Evolutionary conservation across 2,797 vertebrate genomes (phyloP).

Genomic region (Scolopax rusticola): DNA sequence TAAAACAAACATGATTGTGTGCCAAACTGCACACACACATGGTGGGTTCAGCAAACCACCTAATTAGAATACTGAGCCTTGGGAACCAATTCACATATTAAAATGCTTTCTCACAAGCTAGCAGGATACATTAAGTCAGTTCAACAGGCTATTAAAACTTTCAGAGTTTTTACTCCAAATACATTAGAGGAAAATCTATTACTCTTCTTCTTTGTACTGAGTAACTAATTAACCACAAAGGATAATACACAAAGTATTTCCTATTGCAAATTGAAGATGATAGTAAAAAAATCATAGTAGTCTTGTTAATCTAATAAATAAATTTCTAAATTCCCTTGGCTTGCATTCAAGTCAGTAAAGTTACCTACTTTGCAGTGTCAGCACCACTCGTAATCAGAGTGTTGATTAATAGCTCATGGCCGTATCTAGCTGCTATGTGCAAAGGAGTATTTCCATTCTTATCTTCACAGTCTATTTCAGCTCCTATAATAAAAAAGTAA

Average conservation of each 20-base stretch:
- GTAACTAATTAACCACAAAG: neutral
- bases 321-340: neutral
- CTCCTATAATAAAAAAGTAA: slow-evolving; percentile 81
- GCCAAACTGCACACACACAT: neutral
- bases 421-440: slow-evolving; percentile 96
- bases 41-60: neutral
- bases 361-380: slow-evolving; percentile 94
- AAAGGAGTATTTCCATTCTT: slow-evolving; percentile 98
- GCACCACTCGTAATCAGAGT: slow-evolving; percentile 96
- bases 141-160: neutral
- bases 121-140: neutral
- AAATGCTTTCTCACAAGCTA: neutral
- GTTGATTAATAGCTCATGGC: slow-evolving; percentile 98
- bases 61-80: neutral
- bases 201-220: neutral
- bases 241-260: neutral
- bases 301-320: neutral
- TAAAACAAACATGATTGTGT: slow-evolving; percentile 52
- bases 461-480: slow-evolving; percentile 97
- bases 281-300: neutral
- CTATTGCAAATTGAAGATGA: neutral
- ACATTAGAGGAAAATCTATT: neutral
- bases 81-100: neutral
- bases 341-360: neutral
- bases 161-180: neutral